These are phyloP conservation scores for Drosophila nigromelanica DNA, from an alignment of 1,140 invertebrate species.

Conservation along the genomic window DNA sequence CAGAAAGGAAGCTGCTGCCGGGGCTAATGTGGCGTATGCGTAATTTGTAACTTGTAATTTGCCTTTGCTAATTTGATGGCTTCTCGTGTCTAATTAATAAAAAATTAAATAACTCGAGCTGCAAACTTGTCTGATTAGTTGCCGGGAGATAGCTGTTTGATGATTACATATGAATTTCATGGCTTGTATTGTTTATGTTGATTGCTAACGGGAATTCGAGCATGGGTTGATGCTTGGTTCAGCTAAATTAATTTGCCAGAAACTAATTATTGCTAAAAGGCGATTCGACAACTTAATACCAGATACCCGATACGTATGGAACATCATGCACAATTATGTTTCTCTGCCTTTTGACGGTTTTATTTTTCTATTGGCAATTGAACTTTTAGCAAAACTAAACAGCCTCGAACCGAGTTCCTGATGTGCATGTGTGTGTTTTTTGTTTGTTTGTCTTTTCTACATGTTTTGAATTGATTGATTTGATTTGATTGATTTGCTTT, in stretches of 20 bases:
- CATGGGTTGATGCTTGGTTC: background rate
- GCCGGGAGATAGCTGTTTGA: too few relatives aligned
- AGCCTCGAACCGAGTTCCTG: constrained; percentile 15
- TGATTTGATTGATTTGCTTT: constrained; percentile 66
- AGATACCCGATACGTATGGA: background rate
- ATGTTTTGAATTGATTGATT: constrained; percentile 53
- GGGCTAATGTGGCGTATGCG: constrained; percentile 39
- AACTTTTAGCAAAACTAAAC: constrained; percentile 30
- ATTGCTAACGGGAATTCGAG: background rate
- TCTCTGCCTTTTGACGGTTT: constrained; percentile 29
- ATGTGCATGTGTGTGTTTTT: constrained; percentile 16
- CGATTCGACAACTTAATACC: constrained; percentile 18
- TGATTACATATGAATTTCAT: constrained; percentile 29
- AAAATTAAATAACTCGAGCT: constrained; percentile 11
- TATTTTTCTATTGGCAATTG: constrained; percentile 24
- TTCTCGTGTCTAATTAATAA: background rate
- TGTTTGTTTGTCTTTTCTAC: constrained; percentile 54
- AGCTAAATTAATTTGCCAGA: constrained; percentile 25
- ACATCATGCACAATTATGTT: constrained; percentile 31
- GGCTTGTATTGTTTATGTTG: constrained; percentile 23
- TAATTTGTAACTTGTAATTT: constrained; percentile 24
- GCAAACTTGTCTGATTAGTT: constrained; percentile 2
- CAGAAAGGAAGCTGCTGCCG: constrained; percentile 18
- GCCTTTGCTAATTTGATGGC: constrained; percentile 25
- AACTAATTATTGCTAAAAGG: constrained; percentile 41